Evolutionary conservation across 1,140 invertebrate genomes (phyloP).

Genomic region (Lordiphosa mommai): DNA sequence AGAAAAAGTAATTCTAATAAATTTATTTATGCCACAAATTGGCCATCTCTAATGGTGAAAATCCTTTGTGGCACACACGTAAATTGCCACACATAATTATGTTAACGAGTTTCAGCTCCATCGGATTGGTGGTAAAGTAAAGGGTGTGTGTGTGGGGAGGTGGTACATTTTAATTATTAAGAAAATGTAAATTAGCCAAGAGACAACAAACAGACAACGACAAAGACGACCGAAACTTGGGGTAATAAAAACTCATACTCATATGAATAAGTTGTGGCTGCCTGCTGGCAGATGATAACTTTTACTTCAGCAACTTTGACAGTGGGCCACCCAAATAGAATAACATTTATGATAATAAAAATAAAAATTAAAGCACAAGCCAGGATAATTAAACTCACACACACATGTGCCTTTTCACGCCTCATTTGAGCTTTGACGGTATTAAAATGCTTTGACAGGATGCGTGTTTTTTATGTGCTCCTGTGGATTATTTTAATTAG

Average conservation of each 20-base stretch:
- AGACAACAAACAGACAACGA: constrained; percentile 56
- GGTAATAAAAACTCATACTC: constrained; percentile 47
- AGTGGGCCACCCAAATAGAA: constrained; percentile 12
- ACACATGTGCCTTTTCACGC: constrained; percentile 9
- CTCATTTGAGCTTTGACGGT: constrained; percentile 7
- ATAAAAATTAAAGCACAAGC: constrained; percentile 53
- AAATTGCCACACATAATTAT: constrained; percentile 75
- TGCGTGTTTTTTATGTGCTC: neutral
- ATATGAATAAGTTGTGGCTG: constrained; percentile 24
- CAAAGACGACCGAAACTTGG: constrained; percentile 26
- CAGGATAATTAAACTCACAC: constrained; percentile 18
- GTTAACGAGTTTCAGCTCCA: constrained; percentile 54
- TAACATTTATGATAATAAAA: constrained; percentile 45
- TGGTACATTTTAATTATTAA: constrained; percentile 72
- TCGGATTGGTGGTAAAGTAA: constrained; percentile 6
- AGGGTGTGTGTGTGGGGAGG: neutral
- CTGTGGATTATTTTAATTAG: constrained; percentile 1
- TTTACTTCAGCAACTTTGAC: constrained; percentile 6
- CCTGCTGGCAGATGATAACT: constrained; percentile 62
- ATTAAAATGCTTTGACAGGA: neutral
- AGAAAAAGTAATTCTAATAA: constrained; percentile 35
- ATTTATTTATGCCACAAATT: constrained; percentile 45
- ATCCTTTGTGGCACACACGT: constrained; percentile 55
- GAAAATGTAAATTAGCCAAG: constrained; percentile 73
- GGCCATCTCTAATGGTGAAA: constrained; percentile 35